These are phyloP conservation scores for Gonioctena quinquepunctata DNA, from an alignment of 1,140 invertebrate genomes.

Conservation along the genomic window DNA sequence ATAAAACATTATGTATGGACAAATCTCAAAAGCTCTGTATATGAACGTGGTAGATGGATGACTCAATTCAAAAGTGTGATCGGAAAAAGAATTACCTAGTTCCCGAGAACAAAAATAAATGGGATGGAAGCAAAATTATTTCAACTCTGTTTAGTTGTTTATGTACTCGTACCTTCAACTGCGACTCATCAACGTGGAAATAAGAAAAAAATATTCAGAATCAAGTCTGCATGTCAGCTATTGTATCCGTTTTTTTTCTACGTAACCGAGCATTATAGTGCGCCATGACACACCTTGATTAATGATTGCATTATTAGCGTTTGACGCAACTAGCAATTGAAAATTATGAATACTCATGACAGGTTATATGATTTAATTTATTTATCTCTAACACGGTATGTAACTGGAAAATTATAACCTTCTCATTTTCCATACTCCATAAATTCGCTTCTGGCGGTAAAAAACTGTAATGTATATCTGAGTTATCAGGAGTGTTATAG, in stretches of 20 bases:
- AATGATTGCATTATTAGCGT: not conserved
- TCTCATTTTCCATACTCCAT: not conserved
- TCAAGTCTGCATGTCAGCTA: not conserved
- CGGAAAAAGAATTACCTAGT: too few species aligned
- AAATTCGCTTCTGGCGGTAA: not conserved
- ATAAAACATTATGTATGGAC: too few species aligned
- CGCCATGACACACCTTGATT: conserved; percentile 1
- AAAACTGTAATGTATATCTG: not conserved
- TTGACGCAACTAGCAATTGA: conserved; percentile 4
- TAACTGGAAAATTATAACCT: not conserved
- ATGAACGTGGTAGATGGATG: too few species aligned
- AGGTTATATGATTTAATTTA: conserved; percentile 8
- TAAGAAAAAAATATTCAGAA: conserved; percentile 3
- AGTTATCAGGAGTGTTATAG: not conserved
- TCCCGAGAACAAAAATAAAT: too few species aligned
- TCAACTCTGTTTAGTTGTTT: too few species aligned
- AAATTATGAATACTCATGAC: conserved; percentile 1
- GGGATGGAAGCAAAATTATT: too few species aligned
- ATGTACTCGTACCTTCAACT: too few species aligned
- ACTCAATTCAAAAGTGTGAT: too few species aligned
- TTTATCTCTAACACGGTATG: not conserved
- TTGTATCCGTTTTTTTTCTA: conserved; percentile 5
- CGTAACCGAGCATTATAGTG: not conserved
- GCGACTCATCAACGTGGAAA: too few species aligned
- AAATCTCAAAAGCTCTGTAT: too few species aligned